Evolutionary conservation across 30 jellyfish, hydroid and myxozoan genomes (phyloP).

Genomic region (Pelagia noctiluca): DNA sequence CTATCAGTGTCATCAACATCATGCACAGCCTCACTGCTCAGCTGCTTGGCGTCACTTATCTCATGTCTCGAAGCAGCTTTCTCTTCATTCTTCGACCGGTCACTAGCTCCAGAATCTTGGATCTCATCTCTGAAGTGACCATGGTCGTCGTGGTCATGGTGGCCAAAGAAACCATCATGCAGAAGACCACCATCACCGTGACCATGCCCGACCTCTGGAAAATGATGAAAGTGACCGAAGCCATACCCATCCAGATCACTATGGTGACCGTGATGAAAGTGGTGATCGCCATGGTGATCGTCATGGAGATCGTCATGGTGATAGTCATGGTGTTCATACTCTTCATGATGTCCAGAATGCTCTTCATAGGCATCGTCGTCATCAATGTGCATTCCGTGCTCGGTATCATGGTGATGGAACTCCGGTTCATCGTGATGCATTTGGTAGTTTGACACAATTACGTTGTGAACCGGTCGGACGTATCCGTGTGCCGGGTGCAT

Average conservation of each 20-base stretch:
- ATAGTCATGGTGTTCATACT: constrained; percentile 54
- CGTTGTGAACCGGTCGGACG: constrained; percentile 80
- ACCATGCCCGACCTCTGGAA: constrained; percentile 65
- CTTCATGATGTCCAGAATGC: constrained; percentile 56
- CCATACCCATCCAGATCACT: constrained; percentile 82
- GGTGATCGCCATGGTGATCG: constrained; percentile 76
- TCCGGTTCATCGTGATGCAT: constrained; percentile 58
- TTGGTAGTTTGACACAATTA: constrained; percentile 44
- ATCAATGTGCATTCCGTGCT: constrained; percentile 59
- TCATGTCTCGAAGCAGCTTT: constrained; percentile 38
- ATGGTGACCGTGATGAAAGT: constrained; percentile 28
- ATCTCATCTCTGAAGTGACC: constrained; percentile 76
- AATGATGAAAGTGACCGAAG: constrained; percentile 67
- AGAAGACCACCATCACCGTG: constrained; percentile 38
- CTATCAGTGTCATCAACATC: neutral
- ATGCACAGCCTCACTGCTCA: neutral
- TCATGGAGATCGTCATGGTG: constrained; percentile 76
- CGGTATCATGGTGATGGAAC: constrained; percentile 41
- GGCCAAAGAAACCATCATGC: constrained; percentile 46
- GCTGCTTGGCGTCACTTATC: constrained; percentile 5
- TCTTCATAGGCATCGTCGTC: constrained; percentile 65
- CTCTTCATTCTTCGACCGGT: constrained; percentile 2
- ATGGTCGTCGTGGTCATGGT: constrained; percentile 63
- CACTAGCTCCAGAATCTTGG: constrained; percentile 23
- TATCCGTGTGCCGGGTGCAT: constrained; percentile 92